Percentiles rank a stretch among this genome's conserved stretches.
Evolutionary conservation across 2,797 vertebrate genomes (phyloP).

Genomic region (Hipposideros larvatus): DNA sequence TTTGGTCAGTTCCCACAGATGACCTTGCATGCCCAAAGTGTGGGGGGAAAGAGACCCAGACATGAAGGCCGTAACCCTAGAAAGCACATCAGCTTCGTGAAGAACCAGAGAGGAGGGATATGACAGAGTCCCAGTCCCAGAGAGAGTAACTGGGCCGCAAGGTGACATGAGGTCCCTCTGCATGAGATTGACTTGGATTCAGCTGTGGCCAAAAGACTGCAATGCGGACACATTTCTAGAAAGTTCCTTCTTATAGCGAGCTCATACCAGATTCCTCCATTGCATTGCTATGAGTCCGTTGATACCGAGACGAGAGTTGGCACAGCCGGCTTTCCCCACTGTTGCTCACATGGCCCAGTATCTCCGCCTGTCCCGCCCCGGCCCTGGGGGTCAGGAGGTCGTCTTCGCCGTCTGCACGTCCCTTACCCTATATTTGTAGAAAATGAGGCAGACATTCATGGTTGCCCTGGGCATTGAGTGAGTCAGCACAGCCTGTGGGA

Average conservation of each 20-base stretch:
- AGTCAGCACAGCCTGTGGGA: not conserved
- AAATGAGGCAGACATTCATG: not conserved
- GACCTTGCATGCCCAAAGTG: not conserved
- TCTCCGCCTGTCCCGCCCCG: not conserved
- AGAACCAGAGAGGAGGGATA: not conserved
- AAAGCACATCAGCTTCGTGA: too few species aligned
- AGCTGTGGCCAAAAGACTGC: not conserved
- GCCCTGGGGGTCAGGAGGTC: not conserved
- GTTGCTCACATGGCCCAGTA: not conserved
- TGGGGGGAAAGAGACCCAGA: not conserved
- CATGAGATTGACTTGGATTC: not conserved
- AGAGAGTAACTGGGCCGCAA: not conserved
- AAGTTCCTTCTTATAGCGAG: not conserved
- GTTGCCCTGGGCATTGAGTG: not conserved
- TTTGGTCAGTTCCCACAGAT: not conserved
- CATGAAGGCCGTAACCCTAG: not conserved
- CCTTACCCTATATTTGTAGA: not conserved
- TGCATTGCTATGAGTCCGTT: not conserved
- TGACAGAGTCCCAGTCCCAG: not conserved
- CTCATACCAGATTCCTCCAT: not conserved
- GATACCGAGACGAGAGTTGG: not conserved
- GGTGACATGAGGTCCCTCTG: not conserved
- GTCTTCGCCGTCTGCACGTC: not conserved
- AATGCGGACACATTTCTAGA: not conserved
- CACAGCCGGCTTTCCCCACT: accelerated